Evolutionary conservation across 2,888 invertebrate species (phyloP), one percentile per base, ranked within the genome.

Genomic region (Pheosia gnoma): DNA sequence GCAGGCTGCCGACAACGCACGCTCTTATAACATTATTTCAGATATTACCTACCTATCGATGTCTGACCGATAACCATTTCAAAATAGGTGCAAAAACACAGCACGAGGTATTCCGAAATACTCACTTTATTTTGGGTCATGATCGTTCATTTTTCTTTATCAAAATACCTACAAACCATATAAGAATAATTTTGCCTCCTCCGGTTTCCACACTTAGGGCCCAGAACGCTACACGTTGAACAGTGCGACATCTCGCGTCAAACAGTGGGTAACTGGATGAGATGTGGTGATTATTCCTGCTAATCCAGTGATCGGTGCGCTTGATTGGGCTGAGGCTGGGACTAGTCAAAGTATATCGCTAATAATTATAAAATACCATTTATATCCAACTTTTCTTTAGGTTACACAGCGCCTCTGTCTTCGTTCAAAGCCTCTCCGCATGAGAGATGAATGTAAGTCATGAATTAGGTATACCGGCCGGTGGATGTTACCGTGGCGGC

Each of bases 1-100:
- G 96, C 92, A 96, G 94, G 93, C 96, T 96, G 94, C 80, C 94
- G 67, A 57, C 59, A 57, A 61, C 55, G 61, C 53, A 7, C 38
- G 25, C 59, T 5, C 47, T n/a, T n/a, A 51, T 2, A 3, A 7
- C 25, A 25, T 7, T 7, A 51, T 25, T 25, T 10, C 51, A 51
- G 3, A 13, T 25, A 10, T 41, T 0, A 41, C 41, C 8, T 51
- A 51, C 10, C 25, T 51, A 25, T 25, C 25, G 51, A 13, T 13
- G 9, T 1, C 47, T 13, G 49, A 4, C 13, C 49, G 13, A 49
- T 49, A 49, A 49, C 9, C 9, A 43, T 8, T 43, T 43, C 43
- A 43, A 43, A 43, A 8, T 43, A 43, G 7, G 5, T 41, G 8
- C 41, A 41, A 25, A 25, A 25, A 25, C 25, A 25, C 25, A 25